Evolutionary conservation across 1,140 invertebrate species (phyloP), one percentile per base, ranked within the genome.

Genomic region (Globodera rostochiensis): DNA sequence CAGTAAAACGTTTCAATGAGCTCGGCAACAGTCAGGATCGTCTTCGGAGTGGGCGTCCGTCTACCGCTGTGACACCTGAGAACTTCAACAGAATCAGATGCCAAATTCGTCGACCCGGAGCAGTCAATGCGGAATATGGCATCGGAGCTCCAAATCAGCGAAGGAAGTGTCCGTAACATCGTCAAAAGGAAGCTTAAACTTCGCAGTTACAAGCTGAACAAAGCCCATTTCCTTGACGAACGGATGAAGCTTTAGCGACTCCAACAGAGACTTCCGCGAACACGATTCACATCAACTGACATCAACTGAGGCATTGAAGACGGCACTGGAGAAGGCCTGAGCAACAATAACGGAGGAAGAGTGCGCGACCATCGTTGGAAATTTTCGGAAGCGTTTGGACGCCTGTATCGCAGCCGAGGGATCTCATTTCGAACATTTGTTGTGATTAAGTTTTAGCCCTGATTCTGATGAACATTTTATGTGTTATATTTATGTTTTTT

Each of bases 61-160:
- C 50, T 6, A 53, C 50, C 5, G 50, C 50, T 6, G 50, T 53
- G 9, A 53, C 50, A 53, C 50, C 50, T 6, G 9, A 53, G 50
- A 53, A 53, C 9, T 5, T 53, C 50, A 5, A 53, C 50, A 5
- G 50, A 9, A 9, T 53, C 50, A 5, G 50, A 53, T 5, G 9
- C 5, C 50, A 9, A 53, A 53, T 53, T 53, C 50, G 50, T 9
- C 69, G 46, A 71, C 9, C 46, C 69, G 6, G 9, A 71, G 69
- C 69, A 71, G 11, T 71, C 69, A 9, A 71, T 71, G 69, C 69
- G 46, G 6, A 71, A 71, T 6, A 71, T 71, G 69, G 69, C 69
- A 71, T 45, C 36, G 9, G 69, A 71, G 69, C 5, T 71, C 46
- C 6, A 36, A 9, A 71, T 71, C 9, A 71, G 69, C 69, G 69